Evolutionary conservation across 2,797 vertebrate species (phyloP).

Genomic region (Ctenosaura bakeri): DNA sequence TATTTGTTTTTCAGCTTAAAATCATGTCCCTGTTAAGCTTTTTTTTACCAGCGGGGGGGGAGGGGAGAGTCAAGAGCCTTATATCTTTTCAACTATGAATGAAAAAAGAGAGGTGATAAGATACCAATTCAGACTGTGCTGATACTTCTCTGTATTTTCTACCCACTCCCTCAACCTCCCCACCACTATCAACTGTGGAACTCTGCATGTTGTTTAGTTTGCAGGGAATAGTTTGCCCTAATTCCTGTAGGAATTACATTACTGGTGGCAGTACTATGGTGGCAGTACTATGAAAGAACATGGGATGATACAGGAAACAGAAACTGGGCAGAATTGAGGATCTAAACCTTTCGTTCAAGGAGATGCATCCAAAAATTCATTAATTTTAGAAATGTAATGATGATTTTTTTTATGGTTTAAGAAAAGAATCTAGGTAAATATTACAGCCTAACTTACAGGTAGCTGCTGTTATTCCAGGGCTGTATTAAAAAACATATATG

Average conservation of each 20-base stretch:
- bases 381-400: not conserved
- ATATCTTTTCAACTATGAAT: not conserved
- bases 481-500: conserved; percentile 17
- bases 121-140: not conserved
- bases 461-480: not conserved
- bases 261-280: not conserved
- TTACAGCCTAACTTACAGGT: not conserved
- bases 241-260: too few species aligned
- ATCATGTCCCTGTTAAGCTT: not conserved
- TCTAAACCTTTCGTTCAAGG: not conserved
- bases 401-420: not conserved
- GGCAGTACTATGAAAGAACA: too few species aligned
- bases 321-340: not conserved
- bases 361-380: not conserved
- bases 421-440: not conserved
- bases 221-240: too few species aligned
- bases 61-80: not conserved
- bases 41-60: not conserved
- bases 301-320: not conserved
- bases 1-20: not conserved
- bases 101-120: not conserved
- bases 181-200: not conserved
- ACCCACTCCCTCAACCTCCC: not conserved
- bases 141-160: not conserved
- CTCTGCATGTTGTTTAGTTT: not conserved